phyloP scores from a whole-genome alignment of 1,140 invertebrate species.

The Polypedilum vanderplanki region DNA sequence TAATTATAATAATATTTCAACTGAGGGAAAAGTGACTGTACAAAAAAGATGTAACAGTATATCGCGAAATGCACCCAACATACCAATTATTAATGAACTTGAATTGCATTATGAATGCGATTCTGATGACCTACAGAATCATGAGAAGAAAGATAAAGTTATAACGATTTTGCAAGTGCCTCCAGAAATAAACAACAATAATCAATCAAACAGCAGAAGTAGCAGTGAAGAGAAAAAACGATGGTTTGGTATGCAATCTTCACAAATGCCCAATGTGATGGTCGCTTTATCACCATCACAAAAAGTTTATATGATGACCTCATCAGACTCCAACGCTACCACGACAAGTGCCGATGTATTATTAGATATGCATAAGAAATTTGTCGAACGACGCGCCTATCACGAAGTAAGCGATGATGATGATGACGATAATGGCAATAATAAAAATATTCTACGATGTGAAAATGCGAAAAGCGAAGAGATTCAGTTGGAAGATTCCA shows the following conservation, averaged over 20 bases:
- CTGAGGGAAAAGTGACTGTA: background rate
- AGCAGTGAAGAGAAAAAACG: slow-evolving; percentile 40
- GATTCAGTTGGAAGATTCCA: slow-evolving; percentile 39
- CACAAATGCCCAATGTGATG: slow-evolving; percentile 51
- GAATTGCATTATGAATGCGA: slow-evolving; percentile 19
- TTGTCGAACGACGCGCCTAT: slow-evolving; percentile 54
- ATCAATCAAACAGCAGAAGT: slow-evolving; percentile 25
- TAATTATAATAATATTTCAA: background rate
- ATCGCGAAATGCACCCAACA: background rate
- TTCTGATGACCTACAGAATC: background rate
- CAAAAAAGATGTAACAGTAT: background rate
- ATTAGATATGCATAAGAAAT: slow-evolving; percentile 61
- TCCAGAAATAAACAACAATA: background rate
- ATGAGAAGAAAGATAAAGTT: slow-evolving; percentile 24
- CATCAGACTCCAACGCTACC: slow-evolving; percentile 39
- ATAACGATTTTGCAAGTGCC: slow-evolving; percentile 26
- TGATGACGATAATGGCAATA: slow-evolving; percentile 36
- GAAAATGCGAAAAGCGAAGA: slow-evolving; percentile 38
- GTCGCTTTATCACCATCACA: slow-evolving; percentile 66
- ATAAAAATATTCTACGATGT: slow-evolving; percentile 32
- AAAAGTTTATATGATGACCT: slow-evolving; percentile 48
- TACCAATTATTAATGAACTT: slow-evolving; percentile 22
- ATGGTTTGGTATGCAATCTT: slow-evolving; percentile 53
- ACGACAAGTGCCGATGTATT: slow-evolving; percentile 50
- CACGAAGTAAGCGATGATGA: slow-evolving; percentile 44